Percentiles rank a stretch among this genome's conserved stretches.
These are phyloP conservation scores for Conus ventricosus DNA, from an alignment of 1,140 invertebrate genomes.

Conservation along the genomic window DNA sequence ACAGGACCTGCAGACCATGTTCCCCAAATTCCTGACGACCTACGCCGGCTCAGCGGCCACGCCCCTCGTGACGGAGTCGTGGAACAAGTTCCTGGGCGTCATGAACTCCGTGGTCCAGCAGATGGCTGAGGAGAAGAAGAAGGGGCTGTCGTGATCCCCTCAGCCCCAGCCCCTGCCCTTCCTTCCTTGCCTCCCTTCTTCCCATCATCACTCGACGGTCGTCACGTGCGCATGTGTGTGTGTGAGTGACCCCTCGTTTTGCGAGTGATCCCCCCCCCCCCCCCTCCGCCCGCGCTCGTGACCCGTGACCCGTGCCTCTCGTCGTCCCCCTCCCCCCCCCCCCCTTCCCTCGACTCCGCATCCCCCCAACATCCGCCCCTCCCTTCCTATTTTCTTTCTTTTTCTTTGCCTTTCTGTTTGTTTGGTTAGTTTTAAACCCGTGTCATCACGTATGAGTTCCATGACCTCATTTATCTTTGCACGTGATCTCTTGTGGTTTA, in stretches of 20 bases:
- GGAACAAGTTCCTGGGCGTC: conserved; percentile 31
- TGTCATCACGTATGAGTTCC: too few species aligned
- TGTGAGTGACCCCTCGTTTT: too few species aligned
- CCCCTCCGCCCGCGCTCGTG: background rate
- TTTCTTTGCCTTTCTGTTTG: too few species aligned
- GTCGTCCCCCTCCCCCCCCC: background rate
- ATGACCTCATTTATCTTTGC: too few species aligned
- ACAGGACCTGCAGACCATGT: conserved; percentile 22
- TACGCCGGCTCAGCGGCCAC: conserved; percentile 1
- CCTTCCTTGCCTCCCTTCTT: too few species aligned
- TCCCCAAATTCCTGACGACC: conserved; percentile 17
- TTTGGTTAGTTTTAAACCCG: too few species aligned
- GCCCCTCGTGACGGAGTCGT: conserved; percentile 24
- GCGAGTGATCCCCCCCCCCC: too few species aligned
- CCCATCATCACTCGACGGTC: background rate
- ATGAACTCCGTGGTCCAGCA: conserved; percentile 22
- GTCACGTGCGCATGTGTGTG: background rate
- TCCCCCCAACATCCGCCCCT: background rate
- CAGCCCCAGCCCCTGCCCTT: too few species aligned
- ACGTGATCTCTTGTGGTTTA: too few species aligned
- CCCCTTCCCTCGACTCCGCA: background rate
- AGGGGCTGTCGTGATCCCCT: background rate
- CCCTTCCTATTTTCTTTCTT: too few species aligned
- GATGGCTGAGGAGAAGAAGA: conserved; percentile 12
- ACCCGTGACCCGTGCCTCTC: background rate